A percentile compares a stretch with the other conserved stretches of the same genome.
These are phyloP conservation scores for Synanceia verrucosa DNA, from an alignment of 2,797 vertebrate species.

Conservation along the genomic window DNA sequence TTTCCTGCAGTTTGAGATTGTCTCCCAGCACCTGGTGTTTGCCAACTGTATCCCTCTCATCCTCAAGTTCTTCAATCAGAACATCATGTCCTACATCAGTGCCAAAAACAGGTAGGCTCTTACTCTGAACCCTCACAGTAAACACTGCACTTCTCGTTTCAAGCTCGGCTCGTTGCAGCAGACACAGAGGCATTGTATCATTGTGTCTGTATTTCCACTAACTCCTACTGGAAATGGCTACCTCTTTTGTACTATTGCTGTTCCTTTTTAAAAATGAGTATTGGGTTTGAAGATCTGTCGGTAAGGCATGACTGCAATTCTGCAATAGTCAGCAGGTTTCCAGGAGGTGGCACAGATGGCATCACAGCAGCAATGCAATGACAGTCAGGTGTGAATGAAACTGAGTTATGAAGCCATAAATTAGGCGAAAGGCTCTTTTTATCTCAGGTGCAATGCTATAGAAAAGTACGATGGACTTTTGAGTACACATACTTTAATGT, in stretches of 20 bases:
- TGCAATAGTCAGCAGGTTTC: neutral
- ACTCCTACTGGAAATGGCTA: neutral
- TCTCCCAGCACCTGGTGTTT: slow-evolving; percentile 97
- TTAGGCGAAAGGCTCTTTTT: neutral
- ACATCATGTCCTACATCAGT: slow-evolving; percentile 98
- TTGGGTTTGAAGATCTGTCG: neutral
- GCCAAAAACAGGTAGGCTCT: slow-evolving; percentile 94
- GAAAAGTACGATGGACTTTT: neutral
- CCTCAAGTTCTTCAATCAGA: slow-evolving; percentile 99
- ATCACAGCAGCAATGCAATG: slow-evolving; percentile 11
- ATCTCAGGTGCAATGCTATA: neutral
- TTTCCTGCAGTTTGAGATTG: slow-evolving; percentile 91
- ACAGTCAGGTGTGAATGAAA: slow-evolving; percentile 6
- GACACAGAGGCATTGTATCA: neutral
- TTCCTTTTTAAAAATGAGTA: neutral
- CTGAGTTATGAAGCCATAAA: neutral
- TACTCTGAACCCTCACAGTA: neutral
- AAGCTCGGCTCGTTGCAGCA: neutral
- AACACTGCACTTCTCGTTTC: neutral
- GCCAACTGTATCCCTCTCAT: slow-evolving; percentile 99
- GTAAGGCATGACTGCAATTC: neutral
- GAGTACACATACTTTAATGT: neutral
- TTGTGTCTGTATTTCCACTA: neutral
- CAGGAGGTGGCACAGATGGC: slow-evolving; percentile 24
- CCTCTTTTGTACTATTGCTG: neutral